Evolutionary conservation across 2,797 vertebrate species (phyloP), one percentile per base, ranked within the genome.

Genomic region (Garrulus glandarius): DNA sequence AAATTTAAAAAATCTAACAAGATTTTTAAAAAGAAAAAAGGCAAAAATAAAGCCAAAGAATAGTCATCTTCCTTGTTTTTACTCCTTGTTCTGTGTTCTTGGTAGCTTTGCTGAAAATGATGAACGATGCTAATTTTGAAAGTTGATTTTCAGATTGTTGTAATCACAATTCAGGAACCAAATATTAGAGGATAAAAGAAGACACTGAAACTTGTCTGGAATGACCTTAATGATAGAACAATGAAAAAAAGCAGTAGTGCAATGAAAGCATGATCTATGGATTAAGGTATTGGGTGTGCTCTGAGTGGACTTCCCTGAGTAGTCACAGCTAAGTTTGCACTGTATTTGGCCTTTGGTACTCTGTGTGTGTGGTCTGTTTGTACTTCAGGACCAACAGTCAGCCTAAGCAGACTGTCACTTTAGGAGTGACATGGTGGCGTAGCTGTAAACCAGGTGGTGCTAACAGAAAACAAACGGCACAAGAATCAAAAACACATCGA

Each of bases 381-480:
- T 21, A 24, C 16, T 50, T 65, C 74, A 65, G 36, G 46, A 57
- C 57, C 41, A 72, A 22, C 39, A 63, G 39, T 32, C 84, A 85
- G 56, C 56, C 52, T 34, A 32, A 77, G 71, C 60, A 80, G 53
- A 53, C 27, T 56, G 78, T 84, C 81, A 56, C 52, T 61, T 93
- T 5, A 76, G 64, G 44, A 77, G n/a, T 4, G 60, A 70, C 52
- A 8, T 9, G 26, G 49, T 57, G 27, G 56, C 6, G 1, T 43
- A 60, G 61, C 82, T 81, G 92, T 92, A 88, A 89, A 89, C 37
- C 69, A 88, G 72, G 79, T 81, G 79, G 43, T 80, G 36, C 39
- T 77, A 87, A 74, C 71, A 92, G 82, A 89, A 91, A 92, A 29
- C n/a, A 84, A 96, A 68, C 65, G 80, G 68, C 56, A 75, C 60